Evolutionary conservation across 2,888 invertebrate genomes (phyloP).

Genomic region (Synanthedon formicaeformis): DNA sequence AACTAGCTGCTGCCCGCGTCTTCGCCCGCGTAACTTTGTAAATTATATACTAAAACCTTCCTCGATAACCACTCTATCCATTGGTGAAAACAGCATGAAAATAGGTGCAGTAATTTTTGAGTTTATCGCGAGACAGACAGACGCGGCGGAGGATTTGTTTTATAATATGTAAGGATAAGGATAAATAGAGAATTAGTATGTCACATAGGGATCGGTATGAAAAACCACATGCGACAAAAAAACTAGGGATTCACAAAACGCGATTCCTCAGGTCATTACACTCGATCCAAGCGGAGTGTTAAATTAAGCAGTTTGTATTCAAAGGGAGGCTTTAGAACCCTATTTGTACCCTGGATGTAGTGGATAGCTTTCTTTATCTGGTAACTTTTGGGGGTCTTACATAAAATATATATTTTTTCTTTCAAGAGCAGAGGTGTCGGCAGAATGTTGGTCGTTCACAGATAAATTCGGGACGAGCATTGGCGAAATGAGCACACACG

Average conservation of each 20-base stretch:
- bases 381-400: constrained; percentile 9
- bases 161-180: too few species aligned
- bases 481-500: not conserved
- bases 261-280: constrained; percentile 19
- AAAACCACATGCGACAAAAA: not conserved
- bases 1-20: too few species aligned
- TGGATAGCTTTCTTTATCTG: constrained; percentile 20
- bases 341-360: constrained; percentile 27
- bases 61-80: too few species aligned
- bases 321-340: constrained; percentile 15
- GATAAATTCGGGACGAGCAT: not conserved
- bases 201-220: too few species aligned
- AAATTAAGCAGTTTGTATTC: constrained; percentile 34
- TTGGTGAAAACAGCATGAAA: too few species aligned
- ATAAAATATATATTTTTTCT: not conserved
- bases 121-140: too few species aligned
- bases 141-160: too few species aligned
- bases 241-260: constrained; percentile 7
- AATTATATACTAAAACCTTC: too few species aligned
- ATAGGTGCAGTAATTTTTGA: too few species aligned
- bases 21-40: too few species aligned
- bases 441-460: not conserved
- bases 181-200: too few species aligned
- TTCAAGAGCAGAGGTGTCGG: not conserved
- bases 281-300: constrained; percentile 8